A percentile compares a stretch with the other conserved stretches of the same genome.
Evolutionary conservation across 2,797 vertebrate species (phyloP).

Genomic region (Halcyon chelicuti): DNA sequence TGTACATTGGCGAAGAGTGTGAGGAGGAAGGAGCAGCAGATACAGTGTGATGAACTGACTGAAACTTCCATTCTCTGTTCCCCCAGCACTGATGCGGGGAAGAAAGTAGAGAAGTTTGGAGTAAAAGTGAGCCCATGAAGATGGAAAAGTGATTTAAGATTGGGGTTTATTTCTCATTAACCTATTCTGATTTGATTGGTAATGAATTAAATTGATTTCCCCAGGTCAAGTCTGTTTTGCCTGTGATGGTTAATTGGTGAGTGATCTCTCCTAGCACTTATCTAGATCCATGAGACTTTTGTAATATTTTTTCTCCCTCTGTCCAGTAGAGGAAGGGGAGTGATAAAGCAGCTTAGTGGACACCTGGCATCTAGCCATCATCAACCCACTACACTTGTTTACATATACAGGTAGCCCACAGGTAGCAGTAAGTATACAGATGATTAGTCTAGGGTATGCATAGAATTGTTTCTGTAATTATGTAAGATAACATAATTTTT

Average conservation of each 20-base stretch:
- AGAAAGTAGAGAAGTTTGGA: background rate
- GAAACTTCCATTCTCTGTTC: background rate
- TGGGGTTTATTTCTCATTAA: too few relatives aligned
- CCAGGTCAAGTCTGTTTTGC: background rate
- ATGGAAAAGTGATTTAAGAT: background rate
- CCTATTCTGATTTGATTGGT: background rate
- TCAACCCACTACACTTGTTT: background rate
- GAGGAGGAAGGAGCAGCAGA: background rate
- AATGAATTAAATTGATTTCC: background rate
- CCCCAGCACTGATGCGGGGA: accelerated
- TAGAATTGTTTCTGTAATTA: background rate
- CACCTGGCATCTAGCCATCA: background rate
- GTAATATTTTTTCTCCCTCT: background rate
- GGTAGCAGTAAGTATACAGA: background rate
- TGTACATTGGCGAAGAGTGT: background rate
- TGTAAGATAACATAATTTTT: background rate
- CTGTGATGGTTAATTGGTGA: background rate
- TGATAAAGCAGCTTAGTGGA: background rate
- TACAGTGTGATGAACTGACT: background rate
- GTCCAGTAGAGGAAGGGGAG: background rate
- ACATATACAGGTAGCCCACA: background rate
- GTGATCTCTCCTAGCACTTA: background rate
- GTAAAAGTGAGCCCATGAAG: background rate
- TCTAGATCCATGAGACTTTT: background rate
- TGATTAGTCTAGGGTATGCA: background rate